These are phyloP conservation scores for Gambusia yucatana DNA, from an alignment of 2,797 vertebrate species.

Conservation along the genomic window DNA sequence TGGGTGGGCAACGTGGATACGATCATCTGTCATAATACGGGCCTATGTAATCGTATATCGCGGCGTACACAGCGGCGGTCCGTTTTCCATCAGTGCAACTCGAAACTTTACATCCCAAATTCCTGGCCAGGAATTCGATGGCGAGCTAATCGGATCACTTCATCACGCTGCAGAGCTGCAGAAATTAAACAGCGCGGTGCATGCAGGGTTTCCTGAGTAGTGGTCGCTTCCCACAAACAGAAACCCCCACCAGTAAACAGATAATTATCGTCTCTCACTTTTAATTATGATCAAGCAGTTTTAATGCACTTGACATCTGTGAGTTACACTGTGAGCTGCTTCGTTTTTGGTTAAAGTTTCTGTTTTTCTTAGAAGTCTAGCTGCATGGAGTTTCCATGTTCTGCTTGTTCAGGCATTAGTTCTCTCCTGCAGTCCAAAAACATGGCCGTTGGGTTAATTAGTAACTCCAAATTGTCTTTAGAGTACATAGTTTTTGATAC, in stretches of 20 bases:
- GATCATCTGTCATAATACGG: slow-evolving; percentile 4
- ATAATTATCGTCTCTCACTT: slow-evolving; percentile 8
- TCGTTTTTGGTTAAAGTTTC: not conserved
- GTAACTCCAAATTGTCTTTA: not conserved
- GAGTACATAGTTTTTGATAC: not conserved
- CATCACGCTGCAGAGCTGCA: slow-evolving; percentile 30
- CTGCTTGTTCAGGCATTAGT: not conserved
- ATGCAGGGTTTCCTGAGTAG: slow-evolving; percentile 45
- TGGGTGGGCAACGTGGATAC: slow-evolving; percentile 3
- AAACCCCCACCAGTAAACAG: slow-evolving; percentile 19
- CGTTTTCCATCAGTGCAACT: slow-evolving; percentile 8
- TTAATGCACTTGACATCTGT: not conserved
- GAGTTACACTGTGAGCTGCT: not conserved
- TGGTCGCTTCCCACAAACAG: slow-evolving; percentile 34
- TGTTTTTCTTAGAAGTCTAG: not conserved
- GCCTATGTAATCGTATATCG: slow-evolving; percentile 15
- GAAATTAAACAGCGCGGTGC: slow-evolving; percentile 51
- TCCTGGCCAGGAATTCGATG: slow-evolving; percentile 26
- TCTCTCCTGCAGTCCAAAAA: not conserved
- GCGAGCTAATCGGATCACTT: slow-evolving; percentile 41
- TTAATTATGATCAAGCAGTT: not conserved
- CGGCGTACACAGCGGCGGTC: not conserved
- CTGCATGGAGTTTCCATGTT: not conserved
- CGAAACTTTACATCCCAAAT: slow-evolving; percentile 14
- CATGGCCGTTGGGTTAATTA: not conserved